Conservation (phyloP, 2,888 invertebrate species). For the Schizaphis graminum region DNA sequence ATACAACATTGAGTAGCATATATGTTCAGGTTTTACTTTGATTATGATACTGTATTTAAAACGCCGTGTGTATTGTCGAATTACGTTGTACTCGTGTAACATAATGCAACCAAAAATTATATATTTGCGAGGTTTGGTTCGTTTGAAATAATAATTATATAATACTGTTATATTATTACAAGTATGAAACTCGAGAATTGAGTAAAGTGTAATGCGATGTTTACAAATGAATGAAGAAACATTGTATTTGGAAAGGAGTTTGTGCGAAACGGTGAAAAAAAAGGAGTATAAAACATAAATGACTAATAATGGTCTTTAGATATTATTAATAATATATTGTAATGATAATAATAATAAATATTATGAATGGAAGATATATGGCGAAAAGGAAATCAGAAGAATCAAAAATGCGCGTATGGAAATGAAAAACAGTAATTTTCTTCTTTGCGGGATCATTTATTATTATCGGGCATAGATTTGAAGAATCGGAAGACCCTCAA, state of each 20-base stretch:
- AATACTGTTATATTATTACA: not conserved
- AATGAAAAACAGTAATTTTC: not conserved
- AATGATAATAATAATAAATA: too few relatives aligned
- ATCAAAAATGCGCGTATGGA: not conserved
- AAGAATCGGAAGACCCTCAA: not conserved
- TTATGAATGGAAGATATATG: not conserved
- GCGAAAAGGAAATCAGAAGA: not conserved
- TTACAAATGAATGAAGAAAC: not conserved
- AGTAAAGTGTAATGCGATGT: not conserved
- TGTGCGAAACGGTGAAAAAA: not conserved
- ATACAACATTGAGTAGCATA: not conserved
- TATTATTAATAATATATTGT: not conserved
- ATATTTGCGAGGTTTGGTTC: not conserved
- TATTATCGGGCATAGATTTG: not conserved
- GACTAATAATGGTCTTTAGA: not conserved
- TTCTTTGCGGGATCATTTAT: not conserved
- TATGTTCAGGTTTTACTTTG: not conserved
- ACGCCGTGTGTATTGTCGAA: not conserved
- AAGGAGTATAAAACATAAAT: not conserved
- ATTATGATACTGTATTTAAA: not conserved
- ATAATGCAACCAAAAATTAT: conserved; percentile 5
- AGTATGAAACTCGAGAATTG: not conserved
- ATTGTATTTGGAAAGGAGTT: not conserved
- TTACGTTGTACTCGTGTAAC: not conserved
- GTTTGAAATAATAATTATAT: not conserved